phyloP scores from a whole-genome alignment of 2,113 vertebrate species.

The Brachyistius frenatus region DNA sequence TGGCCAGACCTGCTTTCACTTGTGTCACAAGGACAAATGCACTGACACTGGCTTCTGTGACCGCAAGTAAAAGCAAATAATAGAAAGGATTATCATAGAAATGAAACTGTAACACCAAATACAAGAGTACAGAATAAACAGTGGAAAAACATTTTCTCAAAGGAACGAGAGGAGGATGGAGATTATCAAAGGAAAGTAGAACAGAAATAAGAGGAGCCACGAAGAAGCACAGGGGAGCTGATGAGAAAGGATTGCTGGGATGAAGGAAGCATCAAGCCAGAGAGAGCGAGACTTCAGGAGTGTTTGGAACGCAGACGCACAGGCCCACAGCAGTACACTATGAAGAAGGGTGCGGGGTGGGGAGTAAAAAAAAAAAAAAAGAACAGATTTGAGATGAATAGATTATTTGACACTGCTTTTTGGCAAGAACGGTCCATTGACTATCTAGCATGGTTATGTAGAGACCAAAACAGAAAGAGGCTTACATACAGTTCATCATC shows the following conservation, averaged over 20 bases:
- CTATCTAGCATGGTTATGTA: too few relatives aligned
- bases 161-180: constrained; percentile 9
- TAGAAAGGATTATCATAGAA: not conserved
- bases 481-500: not conserved
- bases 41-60: not conserved
- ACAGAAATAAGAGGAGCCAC: constrained; percentile 27
- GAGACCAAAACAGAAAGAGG: too few relatives aligned
- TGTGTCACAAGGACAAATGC: constrained; percentile 1
- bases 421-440: not conserved
- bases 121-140: constrained; percentile 16
- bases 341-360: constrained; percentile 64
- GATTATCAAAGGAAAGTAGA: constrained; percentile 37
- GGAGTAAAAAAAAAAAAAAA: constrained; percentile 63
- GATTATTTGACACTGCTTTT: constrained; percentile 1
- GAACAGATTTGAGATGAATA: constrained; percentile 44
- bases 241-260: constrained; percentile 34
- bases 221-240: constrained; percentile 34
- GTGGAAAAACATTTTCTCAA: not conserved
- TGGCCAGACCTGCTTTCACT: constrained; percentile 33
- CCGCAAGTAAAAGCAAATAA: constrained; percentile 31
- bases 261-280: constrained; percentile 53
- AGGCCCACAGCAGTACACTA: constrained; percentile 96
- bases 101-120: constrained; percentile 8
- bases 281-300: constrained; percentile 78
- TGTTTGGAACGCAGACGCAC: constrained; percentile 89